A percentile compares a stretch with the other conserved stretches of the same genome.
phyloP scores from a whole-genome alignment of 2,888 invertebrate species.

The Tuta absoluta region DNA sequence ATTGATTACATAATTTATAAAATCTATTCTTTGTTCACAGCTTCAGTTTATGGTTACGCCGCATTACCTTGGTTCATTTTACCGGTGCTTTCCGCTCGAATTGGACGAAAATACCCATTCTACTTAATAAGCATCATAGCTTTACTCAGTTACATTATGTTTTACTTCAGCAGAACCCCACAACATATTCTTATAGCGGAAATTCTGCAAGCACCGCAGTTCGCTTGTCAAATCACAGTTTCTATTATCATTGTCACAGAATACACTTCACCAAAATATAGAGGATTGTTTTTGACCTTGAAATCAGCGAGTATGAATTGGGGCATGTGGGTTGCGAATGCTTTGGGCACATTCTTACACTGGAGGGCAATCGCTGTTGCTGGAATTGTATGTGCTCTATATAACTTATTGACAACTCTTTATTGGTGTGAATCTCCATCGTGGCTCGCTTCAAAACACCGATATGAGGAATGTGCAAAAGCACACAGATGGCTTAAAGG shows the following conservation, averaged over 20 bases:
- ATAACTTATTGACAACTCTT: slow-evolving; percentile 28
- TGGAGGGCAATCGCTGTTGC: slow-evolving; percentile 36
- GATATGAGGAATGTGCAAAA: slow-evolving; percentile 38
- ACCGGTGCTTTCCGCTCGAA: background rate
- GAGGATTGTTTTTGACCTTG: slow-evolving; percentile 35
- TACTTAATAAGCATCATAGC: background rate
- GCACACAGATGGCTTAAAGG: slow-evolving; percentile 35
- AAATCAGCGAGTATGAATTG: slow-evolving; percentile 36
- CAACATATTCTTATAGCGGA: slow-evolving; percentile 1
- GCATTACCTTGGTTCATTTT: slow-evolving; percentile 9
- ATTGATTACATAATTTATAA: no score
- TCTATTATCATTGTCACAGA: slow-evolving; percentile 36
- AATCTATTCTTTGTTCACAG: background rate
- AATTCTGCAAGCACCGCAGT: background rate
- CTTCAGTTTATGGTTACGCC: slow-evolving; percentile 12
- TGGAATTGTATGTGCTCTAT: slow-evolving; percentile 30
- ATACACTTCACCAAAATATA: slow-evolving; percentile 36
- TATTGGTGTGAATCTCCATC: slow-evolving; percentile 40
- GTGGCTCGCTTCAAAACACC: slow-evolving; percentile 37
- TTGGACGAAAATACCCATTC: slow-evolving; percentile 7
- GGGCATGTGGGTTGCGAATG: slow-evolving; percentile 37
- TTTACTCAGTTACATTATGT: background rate
- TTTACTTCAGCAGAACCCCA: background rate
- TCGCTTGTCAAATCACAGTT: slow-evolving; percentile 7
- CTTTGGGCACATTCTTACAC: slow-evolving; percentile 35